Conservation (phyloP, 2,797 vertebrate genomes). For the Hipposideros larvatus region DNA sequence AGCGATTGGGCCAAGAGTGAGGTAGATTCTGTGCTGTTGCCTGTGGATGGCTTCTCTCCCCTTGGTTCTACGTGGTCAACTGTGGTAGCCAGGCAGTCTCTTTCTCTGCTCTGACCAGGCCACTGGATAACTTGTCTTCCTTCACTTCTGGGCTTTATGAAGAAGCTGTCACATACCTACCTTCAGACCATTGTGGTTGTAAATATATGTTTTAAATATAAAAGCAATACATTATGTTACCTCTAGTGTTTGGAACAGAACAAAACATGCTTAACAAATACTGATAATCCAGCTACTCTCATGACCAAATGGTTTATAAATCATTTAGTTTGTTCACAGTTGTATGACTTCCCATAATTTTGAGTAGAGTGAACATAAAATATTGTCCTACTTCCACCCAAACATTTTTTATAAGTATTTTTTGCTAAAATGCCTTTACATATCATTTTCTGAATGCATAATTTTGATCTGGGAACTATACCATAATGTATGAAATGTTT, state of each 20-base stretch:
- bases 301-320: neutral
- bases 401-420: neutral
- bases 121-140: neutral
- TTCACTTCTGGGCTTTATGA: neutral
- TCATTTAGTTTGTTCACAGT: neutral
- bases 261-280: neutral
- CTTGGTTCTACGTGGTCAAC: neutral
- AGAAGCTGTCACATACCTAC: neutral
- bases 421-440: neutral
- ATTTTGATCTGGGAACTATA: neutral
- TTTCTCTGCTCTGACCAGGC: neutral
- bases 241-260: neutral
- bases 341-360: neutral
- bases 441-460: neutral
- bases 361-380: neutral
- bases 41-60: neutral
- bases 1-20: neutral
- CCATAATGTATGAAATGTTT: neutral
- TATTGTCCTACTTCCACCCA: neutral
- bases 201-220: constrained; percentile 18
- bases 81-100: neutral
- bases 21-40: neutral
- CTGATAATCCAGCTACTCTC: neutral
- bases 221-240: neutral
- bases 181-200: neutral